A percentile compares a stretch with the other conserved stretches of the same genome.
Conservation (phyloP, 2,797 vertebrate species). For the Halcyon badia region DNA sequence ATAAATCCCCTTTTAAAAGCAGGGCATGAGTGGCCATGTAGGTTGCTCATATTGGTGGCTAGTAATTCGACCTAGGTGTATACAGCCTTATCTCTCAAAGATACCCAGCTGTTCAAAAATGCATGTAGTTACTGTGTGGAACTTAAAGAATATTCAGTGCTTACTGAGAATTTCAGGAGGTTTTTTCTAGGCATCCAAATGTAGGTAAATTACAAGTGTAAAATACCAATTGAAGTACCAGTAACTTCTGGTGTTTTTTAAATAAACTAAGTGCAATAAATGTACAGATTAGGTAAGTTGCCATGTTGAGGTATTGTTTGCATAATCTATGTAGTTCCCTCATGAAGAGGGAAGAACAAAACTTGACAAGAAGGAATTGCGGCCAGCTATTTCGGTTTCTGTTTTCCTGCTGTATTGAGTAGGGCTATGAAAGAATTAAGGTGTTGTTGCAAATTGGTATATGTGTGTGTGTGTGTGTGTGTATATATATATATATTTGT, state of each 20-base stretch:
- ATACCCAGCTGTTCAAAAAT: background rate
- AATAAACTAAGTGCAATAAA: too few species aligned
- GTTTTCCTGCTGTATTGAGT: background rate
- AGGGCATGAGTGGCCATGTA: background rate
- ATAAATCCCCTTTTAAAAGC: background rate
- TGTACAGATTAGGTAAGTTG: background rate
- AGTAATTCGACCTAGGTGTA: background rate
- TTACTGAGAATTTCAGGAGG: background rate
- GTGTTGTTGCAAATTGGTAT: background rate
- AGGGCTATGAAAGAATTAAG: background rate
- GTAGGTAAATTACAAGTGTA: background rate
- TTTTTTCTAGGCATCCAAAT: background rate
- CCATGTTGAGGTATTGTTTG: background rate
- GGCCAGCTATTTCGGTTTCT: background rate
- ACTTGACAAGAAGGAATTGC: background rate
- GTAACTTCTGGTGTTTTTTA: background rate
- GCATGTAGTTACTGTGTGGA: fast-evolving
- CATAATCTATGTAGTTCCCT: background rate
- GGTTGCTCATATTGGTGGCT: background rate
- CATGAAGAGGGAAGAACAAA: background rate
- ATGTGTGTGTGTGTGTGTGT: background rate
- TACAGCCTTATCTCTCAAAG: background rate
- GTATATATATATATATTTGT: background rate
- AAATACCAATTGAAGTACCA: background rate
- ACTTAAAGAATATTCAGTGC: background rate